Evolutionary conservation across 23 tunicate genomes (phyloP).

Genomic region (Phallusia fumigata): DNA sequence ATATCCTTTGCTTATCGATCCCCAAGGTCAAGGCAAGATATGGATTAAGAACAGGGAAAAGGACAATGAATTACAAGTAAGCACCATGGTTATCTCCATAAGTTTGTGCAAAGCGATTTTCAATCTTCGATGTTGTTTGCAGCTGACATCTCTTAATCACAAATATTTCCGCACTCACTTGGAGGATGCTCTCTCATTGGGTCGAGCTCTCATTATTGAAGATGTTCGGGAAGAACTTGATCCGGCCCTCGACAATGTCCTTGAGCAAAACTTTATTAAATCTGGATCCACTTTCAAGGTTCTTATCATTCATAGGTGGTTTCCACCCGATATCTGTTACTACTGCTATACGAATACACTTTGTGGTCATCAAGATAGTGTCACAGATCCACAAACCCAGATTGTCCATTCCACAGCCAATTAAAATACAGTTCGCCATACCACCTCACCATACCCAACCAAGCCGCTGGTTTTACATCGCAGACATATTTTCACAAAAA

Average conservation of each 20-base stretch:
- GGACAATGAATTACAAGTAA: conserved; percentile 62
- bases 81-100: not conserved
- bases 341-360: too few relatives aligned
- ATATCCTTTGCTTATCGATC: conserved; percentile 78
- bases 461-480: too few relatives aligned
- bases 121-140: not conserved
- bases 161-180: conserved; percentile 82
- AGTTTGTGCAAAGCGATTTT: not conserved
- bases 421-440: too few relatives aligned
- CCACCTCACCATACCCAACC: too few relatives aligned
- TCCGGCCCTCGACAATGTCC: conserved; percentile 80
- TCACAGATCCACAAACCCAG: too few relatives aligned
- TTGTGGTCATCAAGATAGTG: too few relatives aligned
- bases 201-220: conserved; percentile 70
- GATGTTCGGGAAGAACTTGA: conserved; percentile 83
- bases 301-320: too few relatives aligned
- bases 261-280: conserved; percentile 87
- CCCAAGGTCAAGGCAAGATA: conserved; percentile 86
- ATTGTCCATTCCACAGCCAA: too few relatives aligned
- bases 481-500: too few relatives aligned
- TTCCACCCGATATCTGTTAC: too few relatives aligned
- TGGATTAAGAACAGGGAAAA: conserved; percentile 82
- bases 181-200: conserved; percentile 74
- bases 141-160: conserved; percentile 76
- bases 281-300: conserved; percentile 88